Percentiles rank a stretch among this genome's conserved stretches.
Evolutionary conservation across 2,888 invertebrate species (phyloP).

Genomic region (Dichetophora obliterata): DNA sequence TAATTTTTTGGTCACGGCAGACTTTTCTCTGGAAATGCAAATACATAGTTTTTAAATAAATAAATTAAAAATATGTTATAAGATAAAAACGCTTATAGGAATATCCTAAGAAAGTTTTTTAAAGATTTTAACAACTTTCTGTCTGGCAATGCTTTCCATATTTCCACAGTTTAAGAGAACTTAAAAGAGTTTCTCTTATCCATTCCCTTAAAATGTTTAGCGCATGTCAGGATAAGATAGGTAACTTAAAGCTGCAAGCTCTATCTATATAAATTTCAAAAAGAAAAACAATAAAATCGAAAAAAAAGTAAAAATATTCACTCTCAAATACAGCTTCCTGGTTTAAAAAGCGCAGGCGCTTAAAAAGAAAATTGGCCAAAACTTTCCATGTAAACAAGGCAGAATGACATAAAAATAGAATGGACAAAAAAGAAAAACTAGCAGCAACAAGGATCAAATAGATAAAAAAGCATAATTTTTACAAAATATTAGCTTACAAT

Average conservation of each 20-base stretch:
- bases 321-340: neutral
- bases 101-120: neutral
- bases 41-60: too few species aligned
- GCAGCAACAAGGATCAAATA: neutral
- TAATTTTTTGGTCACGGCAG: too few species aligned
- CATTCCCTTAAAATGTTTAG: neutral
- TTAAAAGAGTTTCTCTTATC: neutral
- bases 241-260: neutral
- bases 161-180: neutral
- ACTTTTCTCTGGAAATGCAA: too few species aligned
- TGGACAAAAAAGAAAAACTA: neutral
- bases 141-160: neutral
- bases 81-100: too few species aligned
- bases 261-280: neutral
- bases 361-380: neutral
- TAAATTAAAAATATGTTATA: neutral
- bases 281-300: neutral
- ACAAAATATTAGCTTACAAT: neutral
- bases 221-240: neutral
- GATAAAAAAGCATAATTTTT: too few species aligned
- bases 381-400: slow-evolving; percentile 32
- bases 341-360: slow-evolving; percentile 13
- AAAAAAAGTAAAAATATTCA: too few species aligned
- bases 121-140: neutral
- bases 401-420: neutral